Evolutionary conservation across 2,888 invertebrate species (phyloP).

Genomic region (Palloptera scutellata): DNA sequence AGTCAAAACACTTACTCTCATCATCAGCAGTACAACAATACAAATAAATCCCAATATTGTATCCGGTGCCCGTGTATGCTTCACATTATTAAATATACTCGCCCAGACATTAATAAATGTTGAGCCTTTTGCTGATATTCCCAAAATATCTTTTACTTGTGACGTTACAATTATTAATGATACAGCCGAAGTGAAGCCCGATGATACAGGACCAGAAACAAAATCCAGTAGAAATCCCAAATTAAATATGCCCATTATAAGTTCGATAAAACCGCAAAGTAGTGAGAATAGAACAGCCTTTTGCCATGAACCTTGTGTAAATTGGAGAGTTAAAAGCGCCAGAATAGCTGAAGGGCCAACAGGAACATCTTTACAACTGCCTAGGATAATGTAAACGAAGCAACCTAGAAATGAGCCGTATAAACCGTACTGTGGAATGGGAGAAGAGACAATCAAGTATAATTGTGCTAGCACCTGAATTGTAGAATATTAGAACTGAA

Average conservation of each 20-base stretch:
- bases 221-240: conserved; percentile 89
- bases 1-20: conserved; percentile 69
- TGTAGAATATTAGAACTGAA: background rate
- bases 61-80: conserved; percentile 74
- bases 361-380: conserved; percentile 91
- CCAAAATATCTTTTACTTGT: conserved; percentile 85
- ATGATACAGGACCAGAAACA: conserved; percentile 88
- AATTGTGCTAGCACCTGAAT: background rate
- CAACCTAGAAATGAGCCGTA: conserved; percentile 93
- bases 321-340: conserved; percentile 84
- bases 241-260: conserved; percentile 83
- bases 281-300: conserved; percentile 78
- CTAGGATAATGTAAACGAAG: conserved; percentile 82
- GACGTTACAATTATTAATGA: conserved; percentile 88
- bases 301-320: conserved; percentile 70
- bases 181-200: conserved; percentile 89
- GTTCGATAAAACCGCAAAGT: conserved; percentile 76
- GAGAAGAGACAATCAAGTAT: background rate
- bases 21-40: conserved; percentile 76
- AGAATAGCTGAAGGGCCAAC: conserved; percentile 93
- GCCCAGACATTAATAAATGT: conserved; percentile 83
- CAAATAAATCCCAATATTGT: conserved; percentile 78
- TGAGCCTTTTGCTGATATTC: conserved; percentile 74
- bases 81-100: conserved; percentile 74
- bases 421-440: conserved; percentile 77